Evolutionary conservation across 2,888 invertebrate genomes (phyloP), one percentile per base, ranked within the genome.

Genomic region (Aleiodes alternator): DNA sequence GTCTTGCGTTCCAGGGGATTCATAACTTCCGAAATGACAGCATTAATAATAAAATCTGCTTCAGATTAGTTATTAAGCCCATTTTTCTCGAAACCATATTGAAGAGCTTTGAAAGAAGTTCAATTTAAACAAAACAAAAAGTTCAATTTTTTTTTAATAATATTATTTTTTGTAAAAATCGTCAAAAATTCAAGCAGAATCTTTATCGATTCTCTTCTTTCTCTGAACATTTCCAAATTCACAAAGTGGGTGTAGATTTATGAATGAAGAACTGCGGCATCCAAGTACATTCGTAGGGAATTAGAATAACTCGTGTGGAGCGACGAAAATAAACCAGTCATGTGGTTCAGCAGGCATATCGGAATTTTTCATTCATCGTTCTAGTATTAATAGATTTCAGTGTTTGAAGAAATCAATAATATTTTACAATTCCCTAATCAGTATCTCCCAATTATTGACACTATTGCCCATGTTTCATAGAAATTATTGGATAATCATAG

Each of bases 1-100:
- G 80, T 48, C 8, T 43, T 48, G 23, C 38, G 61, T 61, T 61
- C 14, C 4, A 34, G n/a, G 14, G 14, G 61, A 14, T 31, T 31
- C 57, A 8, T 31, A 57, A n/a, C 43, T 31, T 31, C 34, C 61
- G 59, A 31, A n/a, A 61, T 61, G 34, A 61, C 59, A 14, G 11
- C 4, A 56, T 56, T 16, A 16, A 56, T 14, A 57, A 53, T 16
- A 0, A n/a, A 53, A 53, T n/a, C 4, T 16, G 11, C 9, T 51
- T 7, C 53, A 53, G 9, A 43, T 43, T 43, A 43, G 11, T 43
- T 43, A 43, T 43, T 3, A 8, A 43, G 7, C 43, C 11, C 11
- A 43, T 43, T 43, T 11, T 43, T 0, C 43, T 11, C 11, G 3
- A 9, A 43, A 43, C 7, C 4, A 43, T 43, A 43, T 43, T 11